Conservation (phyloP, 2,797 vertebrate genomes). For the Eulemur albifrons region DNA sequence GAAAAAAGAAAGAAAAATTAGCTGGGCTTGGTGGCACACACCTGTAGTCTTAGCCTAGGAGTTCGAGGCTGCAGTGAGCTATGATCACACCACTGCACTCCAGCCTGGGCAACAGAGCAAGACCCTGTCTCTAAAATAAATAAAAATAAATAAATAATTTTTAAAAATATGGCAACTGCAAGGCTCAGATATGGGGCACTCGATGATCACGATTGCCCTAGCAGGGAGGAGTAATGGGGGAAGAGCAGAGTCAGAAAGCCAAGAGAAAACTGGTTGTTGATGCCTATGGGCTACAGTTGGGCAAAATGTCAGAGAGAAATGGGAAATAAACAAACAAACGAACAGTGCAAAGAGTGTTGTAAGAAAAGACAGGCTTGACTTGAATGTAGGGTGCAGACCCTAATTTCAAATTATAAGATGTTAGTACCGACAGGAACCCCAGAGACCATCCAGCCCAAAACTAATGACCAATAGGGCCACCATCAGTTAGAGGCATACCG, state of each 20-base stretch:
- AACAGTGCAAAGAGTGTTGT: not conserved
- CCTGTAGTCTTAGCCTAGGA: not conserved
- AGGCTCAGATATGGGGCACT: not conserved
- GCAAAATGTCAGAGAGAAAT: not conserved
- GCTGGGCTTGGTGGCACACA: not conserved
- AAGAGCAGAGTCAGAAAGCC: not conserved
- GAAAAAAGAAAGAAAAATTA: not conserved
- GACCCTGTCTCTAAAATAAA: not conserved
- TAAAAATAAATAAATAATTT: not conserved
- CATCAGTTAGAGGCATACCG: not conserved
- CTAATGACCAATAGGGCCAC: not conserved
- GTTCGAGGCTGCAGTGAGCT: not conserved
- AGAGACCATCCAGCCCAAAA: not conserved
- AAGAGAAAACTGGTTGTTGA: not conserved
- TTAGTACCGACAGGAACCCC: not conserved
- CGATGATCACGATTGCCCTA: not conserved
- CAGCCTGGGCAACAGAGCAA: not conserved
- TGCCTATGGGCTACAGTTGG: not conserved
- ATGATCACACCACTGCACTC: not conserved
- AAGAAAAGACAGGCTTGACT: not conserved
- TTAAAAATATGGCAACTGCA: not conserved
- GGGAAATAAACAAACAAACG: not conserved
- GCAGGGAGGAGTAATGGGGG: not conserved
- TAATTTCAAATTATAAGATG: not conserved
- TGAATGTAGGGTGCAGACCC: not conserved